These are phyloP conservation scores for Porites rus DNA, from an alignment of 92 coral and sea anemone species.

Conservation along the genomic window DNA sequence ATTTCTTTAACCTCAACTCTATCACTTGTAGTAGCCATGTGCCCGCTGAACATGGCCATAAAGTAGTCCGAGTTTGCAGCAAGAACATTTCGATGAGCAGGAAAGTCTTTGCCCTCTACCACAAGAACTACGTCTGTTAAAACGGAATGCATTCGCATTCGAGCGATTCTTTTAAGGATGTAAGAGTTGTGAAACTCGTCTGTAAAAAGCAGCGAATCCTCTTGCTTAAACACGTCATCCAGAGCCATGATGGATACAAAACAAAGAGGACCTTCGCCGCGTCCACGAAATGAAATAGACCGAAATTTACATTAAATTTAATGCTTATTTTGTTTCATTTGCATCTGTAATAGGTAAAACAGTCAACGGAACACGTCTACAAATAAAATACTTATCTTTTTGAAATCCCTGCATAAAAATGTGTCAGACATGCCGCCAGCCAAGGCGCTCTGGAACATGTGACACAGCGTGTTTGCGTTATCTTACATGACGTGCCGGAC, in stretches of 20 bases:
- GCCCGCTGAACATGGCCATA: slow-evolving; percentile 98
- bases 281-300: too few species aligned
- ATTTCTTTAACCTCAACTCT: slow-evolving; percentile 78
- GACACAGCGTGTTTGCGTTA: too few species aligned
- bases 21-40: slow-evolving; percentile 71
- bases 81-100: slow-evolving; percentile 90
- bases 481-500: too few species aligned
- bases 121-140: slow-evolving; percentile 84
- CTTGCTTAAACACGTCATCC: slow-evolving; percentile 49
- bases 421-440: too few species aligned
- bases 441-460: too few species aligned
- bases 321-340: too few species aligned
- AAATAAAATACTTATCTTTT: too few species aligned
- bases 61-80: slow-evolving; percentile 97
- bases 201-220: slow-evolving; percentile 47
- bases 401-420: too few species aligned
- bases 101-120: slow-evolving; percentile 88
- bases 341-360: too few species aligned
- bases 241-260: slow-evolving; percentile 17
- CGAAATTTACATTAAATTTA: too few species aligned
- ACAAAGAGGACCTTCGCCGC: too few species aligned
- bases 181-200: slow-evolving; percentile 81
- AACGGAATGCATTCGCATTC: slow-evolving; percentile 82
- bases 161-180: slow-evolving; percentile 77
- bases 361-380: too few species aligned